Conservation (phyloP, 2,797 vertebrate species). For the Champsocephalus esox region DNA sequence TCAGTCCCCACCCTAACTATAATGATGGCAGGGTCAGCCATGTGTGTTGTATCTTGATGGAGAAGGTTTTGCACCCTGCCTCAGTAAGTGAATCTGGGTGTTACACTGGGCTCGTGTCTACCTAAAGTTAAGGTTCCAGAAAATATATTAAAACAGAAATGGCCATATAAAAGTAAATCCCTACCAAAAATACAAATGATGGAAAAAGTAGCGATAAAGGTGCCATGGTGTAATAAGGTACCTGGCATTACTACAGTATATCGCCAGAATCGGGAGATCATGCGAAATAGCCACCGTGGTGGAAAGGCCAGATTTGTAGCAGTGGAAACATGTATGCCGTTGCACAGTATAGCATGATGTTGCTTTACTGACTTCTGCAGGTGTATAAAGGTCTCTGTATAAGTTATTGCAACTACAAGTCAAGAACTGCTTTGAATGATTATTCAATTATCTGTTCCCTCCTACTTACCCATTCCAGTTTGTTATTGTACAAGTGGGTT, state of each 20-base stretch:
- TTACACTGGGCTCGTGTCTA: too few relatives aligned
- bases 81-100: too few relatives aligned
- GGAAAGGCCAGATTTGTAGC: too few relatives aligned
- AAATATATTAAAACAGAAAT: neutral
- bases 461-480: neutral
- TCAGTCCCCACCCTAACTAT: too few relatives aligned
- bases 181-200: neutral
- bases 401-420: neutral
- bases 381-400: neutral
- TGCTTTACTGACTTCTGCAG: neutral
- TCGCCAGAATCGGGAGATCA: too few relatives aligned
- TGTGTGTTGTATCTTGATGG: too few relatives aligned
- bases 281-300: too few relatives aligned
- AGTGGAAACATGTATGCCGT: too few relatives aligned
- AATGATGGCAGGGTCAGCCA: too few relatives aligned
- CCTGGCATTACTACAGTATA: too few relatives aligned
- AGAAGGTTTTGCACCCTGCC: too few relatives aligned
- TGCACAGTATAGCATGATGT: too few relatives aligned
- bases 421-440: neutral
- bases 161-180: neutral
- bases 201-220: neutral
- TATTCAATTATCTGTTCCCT: neutral
- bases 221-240: neutral
- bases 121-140: neutral
- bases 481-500: conserved; percentile 26